Base-by-base conservation (phyloP, 2,113 vertebrate genomes). In the Hippocampus comes region DNA sequence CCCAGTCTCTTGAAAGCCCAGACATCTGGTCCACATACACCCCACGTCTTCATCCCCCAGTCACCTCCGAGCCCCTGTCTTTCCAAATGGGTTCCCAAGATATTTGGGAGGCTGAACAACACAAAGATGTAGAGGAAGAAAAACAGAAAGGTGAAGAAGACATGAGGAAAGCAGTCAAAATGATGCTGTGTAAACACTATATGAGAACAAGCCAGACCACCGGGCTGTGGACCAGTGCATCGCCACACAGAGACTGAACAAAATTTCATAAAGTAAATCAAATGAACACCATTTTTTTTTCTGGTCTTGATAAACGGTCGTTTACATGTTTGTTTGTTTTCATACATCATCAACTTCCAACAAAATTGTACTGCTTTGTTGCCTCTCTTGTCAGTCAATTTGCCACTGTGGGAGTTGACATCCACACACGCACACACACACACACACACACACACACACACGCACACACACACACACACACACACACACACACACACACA, bases 21-120 rank as follows among this genome's bases (percentile, higher is more conserved):
- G 82, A 95, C 95, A 97, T 97, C 95, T 96, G 96, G 94, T 94
- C 86, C 65, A 82, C 92, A 90, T 93, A 95, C 94, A 94, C 88
- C 89, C 63, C 25, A 88, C 78, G 74, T 89, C 79, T 74, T 87
- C 84, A 83, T 59, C 75, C 80, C 80, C 73, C 79, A 77, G 80
- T 87, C 83, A 88, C 87, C 84, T 86, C 78, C 71, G 12, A 80
- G 78, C 77, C 81, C 69, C 73, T 80, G 75, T 85, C 77, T 85
- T 84, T 76, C 85, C 74, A 86, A 74, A 89, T 68, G 46, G 73
- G 79, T 83, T 90, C 78, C 83, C 83, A 57, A 83, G 84, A 88
- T 80, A 78, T 82, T 82, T 79, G 75, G 86, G 76, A 18, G 67
- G 75, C 56, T 74, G 64, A 77, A 75, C 71, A 80, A 68, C 73